Conservation (phyloP, 2,113 vertebrate species). For the Rhineura floridana region DNA sequence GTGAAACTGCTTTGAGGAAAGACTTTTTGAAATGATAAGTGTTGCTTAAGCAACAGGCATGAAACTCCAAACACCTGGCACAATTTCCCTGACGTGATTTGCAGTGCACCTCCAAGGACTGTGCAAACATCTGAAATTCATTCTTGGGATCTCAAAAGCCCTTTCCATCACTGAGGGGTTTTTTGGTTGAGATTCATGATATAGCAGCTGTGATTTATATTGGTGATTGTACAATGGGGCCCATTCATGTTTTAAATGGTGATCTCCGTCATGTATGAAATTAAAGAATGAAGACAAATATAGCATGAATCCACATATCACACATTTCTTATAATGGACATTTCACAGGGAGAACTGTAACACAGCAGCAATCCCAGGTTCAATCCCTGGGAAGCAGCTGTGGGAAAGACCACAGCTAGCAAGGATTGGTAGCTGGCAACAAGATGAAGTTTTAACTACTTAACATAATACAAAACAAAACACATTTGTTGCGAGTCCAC, state of each 20-base stretch:
- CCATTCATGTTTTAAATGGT: constrained; percentile 63
- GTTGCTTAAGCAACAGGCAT: constrained; percentile 71
- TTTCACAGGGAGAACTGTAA: constrained; percentile 10
- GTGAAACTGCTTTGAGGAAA: constrained; percentile 44
- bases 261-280: constrained; percentile 65
- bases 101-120: constrained; percentile 64
- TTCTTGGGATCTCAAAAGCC: constrained; percentile 66
- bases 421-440: neutral
- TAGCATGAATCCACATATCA: constrained; percentile 30
- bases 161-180: constrained; percentile 67
- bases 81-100: constrained; percentile 63
- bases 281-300: constrained; percentile 66
- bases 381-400: neutral
- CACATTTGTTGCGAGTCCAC: neutral
- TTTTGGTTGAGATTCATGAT: constrained; percentile 65
- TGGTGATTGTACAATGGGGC: constrained; percentile 54
- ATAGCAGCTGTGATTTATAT: constrained; percentile 68
- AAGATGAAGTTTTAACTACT: neutral
- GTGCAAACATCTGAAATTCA: constrained; percentile 72
- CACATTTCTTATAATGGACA: neutral
- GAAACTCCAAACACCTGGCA: constrained; percentile 74
- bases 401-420: neutral
- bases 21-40: constrained; percentile 56
- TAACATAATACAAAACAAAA: neutral
- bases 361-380: constrained; percentile 1